Evolutionary conservation across 2,888 invertebrate genomes (phyloP), one percentile per base, ranked within the genome.

Genomic region (Melanargia galathea): DNA sequence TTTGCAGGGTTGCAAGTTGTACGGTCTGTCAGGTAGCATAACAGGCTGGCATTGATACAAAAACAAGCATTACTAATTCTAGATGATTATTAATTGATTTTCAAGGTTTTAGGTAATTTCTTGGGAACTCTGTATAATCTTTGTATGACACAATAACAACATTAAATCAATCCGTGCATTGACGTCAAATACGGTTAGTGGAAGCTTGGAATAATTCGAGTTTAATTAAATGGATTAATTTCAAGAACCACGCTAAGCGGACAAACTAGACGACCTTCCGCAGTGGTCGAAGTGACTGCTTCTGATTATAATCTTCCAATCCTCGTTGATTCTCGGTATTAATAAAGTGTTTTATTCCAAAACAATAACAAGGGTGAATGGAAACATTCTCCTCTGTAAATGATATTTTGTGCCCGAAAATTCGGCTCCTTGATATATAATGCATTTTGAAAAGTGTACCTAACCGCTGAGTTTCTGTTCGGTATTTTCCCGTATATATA

Each of bases 181-280:
- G 52, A 52, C 52, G 52, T 52, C 52, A 52, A 7, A 33, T 52
- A 20, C 52, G 11, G 49, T 52, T 52, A 33, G 20, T 33, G 52
- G 33, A 33, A 33, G 20, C 52, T 35, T 20, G 52, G 52, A 52
- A 52, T 30, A 35, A 52, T 52, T 52, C 13, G 13, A 52, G 52
- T 35, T 52, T 33, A 30, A 51, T 51, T 30, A 16, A 33, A 30
- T 16, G 51, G 18, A 35, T 33, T 51, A 33, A 51, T 51, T 48
- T 51, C 51, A 18, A 51, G 18, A 43, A 43, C 18, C 8, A 24
- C 24, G 46, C 22, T 22, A 13, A 46, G 10, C 2, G 8, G 7
- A 16, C 0, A 43, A 43, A 43, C 43, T 18, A 43, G 43, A 43
- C 43, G 43, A 18, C 43, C 43, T 43, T 40, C 2, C 16, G 43